Percentiles rank a stretch among this genome's conserved stretches.
These are phyloP conservation scores for Orcinus orca DNA, from an alignment of 2,113 vertebrate species.

Conservation along the genomic window DNA sequence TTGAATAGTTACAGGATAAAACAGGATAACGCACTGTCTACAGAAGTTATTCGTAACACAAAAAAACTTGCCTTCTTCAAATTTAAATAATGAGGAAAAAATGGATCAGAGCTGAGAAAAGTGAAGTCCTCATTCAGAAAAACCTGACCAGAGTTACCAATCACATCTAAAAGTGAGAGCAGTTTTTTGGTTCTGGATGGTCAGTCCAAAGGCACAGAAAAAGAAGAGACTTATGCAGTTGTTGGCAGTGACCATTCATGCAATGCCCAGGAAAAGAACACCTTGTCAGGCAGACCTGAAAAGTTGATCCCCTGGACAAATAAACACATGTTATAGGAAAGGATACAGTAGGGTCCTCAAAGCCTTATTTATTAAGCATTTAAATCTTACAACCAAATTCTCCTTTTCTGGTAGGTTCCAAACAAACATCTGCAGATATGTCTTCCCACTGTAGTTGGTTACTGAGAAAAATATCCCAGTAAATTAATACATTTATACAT, in stretches of 20 bases:
- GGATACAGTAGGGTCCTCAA: not conserved
- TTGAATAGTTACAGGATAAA: not conserved
- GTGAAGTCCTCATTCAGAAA: not conserved
- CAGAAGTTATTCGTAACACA: not conserved
- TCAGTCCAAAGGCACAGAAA: not conserved
- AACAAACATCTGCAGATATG: not conserved
- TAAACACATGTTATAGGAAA: not conserved
- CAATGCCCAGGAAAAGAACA: not conserved
- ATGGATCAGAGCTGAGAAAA: not conserved
- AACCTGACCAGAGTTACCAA: not conserved
- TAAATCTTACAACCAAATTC: not conserved
- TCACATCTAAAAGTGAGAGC: not conserved
- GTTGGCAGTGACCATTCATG: not conserved
- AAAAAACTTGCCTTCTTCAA: not conserved
- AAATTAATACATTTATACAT: not conserved
- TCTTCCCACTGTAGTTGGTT: not conserved
- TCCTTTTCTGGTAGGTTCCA: not conserved
- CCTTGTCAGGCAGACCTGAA: not conserved
- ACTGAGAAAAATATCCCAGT: not conserved
- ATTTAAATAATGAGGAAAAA: not conserved
- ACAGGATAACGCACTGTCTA: not conserved
- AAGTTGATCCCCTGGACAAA: not conserved
- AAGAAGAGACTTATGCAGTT: not conserved
- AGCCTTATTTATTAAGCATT: not conserved
- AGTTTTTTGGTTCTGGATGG: not conserved